Percentiles rank a stretch among this genome's conserved stretches.
These are phyloP conservation scores for Urosaurus nigricauda DNA, from an alignment of 2,797 vertebrate species.

Conservation along the genomic window DNA sequence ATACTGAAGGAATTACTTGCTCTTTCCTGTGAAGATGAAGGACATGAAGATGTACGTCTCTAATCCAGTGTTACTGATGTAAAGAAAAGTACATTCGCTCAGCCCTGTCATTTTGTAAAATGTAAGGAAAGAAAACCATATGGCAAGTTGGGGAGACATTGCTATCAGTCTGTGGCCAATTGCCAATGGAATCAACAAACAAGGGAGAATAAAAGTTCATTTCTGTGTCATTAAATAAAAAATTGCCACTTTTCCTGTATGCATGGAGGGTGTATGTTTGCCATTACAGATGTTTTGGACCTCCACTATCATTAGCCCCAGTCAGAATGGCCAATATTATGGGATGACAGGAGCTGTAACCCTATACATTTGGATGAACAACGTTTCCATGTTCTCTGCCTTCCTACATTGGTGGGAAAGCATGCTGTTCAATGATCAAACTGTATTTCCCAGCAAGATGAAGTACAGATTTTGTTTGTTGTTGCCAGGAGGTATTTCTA, in stretches of 20 bases:
- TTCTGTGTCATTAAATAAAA: constrained; percentile 58
- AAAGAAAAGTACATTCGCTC: constrained; percentile 4
- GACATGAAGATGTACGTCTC: too few species aligned
- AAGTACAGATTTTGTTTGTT: constrained; percentile 28
- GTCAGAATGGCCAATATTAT: neutral
- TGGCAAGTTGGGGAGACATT: constrained; percentile 70
- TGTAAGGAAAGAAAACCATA: constrained; percentile 73
- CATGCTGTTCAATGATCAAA: constrained; percentile 32
- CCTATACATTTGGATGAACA: neutral
- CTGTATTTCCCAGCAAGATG: constrained; percentile 56
- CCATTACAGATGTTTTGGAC: neutral
- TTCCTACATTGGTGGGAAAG: constrained; percentile 5
- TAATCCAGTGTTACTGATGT: constrained; percentile 63
- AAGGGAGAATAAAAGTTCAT: constrained; percentile 50
- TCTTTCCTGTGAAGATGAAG: too few species aligned
- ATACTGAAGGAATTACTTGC: too few species aligned
- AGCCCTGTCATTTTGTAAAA: constrained; percentile 67
- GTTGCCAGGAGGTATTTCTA: neutral
- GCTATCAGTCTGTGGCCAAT: constrained; percentile 64
- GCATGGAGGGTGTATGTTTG: neutral
- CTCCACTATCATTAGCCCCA: too few species aligned
- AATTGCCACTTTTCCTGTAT: constrained; percentile 61
- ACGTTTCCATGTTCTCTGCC: neutral
- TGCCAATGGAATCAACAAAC: constrained; percentile 59
- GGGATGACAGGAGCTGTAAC: neutral